Percentiles rank a stretch among this genome's conserved stretches.
phyloP scores from a whole-genome alignment of 2,888 invertebrate species.

The Leucophora obtusa region DNA sequence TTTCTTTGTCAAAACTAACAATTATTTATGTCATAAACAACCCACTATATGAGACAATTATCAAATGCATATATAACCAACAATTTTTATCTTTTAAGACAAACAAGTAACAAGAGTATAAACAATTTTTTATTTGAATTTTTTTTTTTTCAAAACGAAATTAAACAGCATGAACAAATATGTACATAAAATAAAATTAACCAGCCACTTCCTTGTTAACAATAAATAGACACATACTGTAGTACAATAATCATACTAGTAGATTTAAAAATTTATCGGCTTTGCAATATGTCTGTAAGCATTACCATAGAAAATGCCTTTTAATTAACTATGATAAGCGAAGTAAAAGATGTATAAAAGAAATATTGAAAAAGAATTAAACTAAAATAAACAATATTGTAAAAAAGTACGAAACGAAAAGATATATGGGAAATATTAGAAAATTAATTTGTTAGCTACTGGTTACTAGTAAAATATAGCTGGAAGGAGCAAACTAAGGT shows the following conservation, averaged over 20 bases:
- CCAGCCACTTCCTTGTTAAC: slow-evolving; percentile 49
- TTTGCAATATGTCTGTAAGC: slow-evolving; percentile 29
- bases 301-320: slow-evolving; percentile 45
- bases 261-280: slow-evolving; percentile 44
- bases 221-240: slow-evolving; percentile 17
- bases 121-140: slow-evolving; percentile 8
- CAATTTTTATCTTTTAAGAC: slow-evolving; percentile 22
- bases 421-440: slow-evolving; percentile 17
- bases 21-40: slow-evolving; percentile 31
- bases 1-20: slow-evolving; percentile 7
- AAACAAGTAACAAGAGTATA: slow-evolving; percentile 12
- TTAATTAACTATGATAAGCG: slow-evolving; percentile 55
- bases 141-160: slow-evolving; percentile 24
- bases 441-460: slow-evolving; percentile 45
- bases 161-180: slow-evolving; percentile 54
- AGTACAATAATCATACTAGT: slow-evolving; percentile 22
- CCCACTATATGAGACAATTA: slow-evolving; percentile 38
- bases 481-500: neutral
- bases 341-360: slow-evolving; percentile 14
- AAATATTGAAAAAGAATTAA: slow-evolving; percentile 15
- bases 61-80: slow-evolving; percentile 23
- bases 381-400: slow-evolving; percentile 9
- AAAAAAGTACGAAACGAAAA: slow-evolving; percentile 5
- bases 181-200: slow-evolving; percentile 34
- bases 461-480: neutral